Percentiles rank a stretch among this genome's conserved stretches.
Evolutionary conservation across 2,888 invertebrate species (phyloP).

Genomic region (Dugesia japonica): DNA sequence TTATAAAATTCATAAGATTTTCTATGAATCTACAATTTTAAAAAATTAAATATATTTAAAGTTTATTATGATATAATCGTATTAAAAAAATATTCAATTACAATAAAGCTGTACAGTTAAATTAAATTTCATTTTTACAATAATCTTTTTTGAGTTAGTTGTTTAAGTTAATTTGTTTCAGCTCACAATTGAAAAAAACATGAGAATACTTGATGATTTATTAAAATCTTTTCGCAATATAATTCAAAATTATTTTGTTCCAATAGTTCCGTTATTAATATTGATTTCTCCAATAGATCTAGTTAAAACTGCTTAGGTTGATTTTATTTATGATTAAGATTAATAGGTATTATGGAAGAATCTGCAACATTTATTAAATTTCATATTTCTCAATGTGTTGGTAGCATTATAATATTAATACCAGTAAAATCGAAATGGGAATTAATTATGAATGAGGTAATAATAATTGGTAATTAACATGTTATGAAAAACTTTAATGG

Average conservation of each 20-base stretch:
- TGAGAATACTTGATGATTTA: constrained; percentile 51
- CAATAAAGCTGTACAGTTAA: too few relatives aligned
- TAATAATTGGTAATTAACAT: too few relatives aligned
- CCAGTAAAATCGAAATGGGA: neutral
- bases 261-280: constrained; percentile 66
- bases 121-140: too few relatives aligned
- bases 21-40: too few relatives aligned
- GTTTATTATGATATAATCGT: too few relatives aligned
- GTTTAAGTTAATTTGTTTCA: too few relatives aligned
- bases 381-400: neutral
- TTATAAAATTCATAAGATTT: too few relatives aligned
- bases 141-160: too few relatives aligned
- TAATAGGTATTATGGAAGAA: constrained; percentile 66
- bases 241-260: constrained; percentile 54
- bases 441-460: neutral
- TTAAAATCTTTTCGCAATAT: constrained; percentile 70
- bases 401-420: neutral
- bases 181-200: neutral
- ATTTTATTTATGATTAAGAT: constrained; percentile 52
- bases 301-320: constrained; percentile 69
- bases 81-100: too few relatives aligned
- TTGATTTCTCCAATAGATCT: constrained; percentile 71
- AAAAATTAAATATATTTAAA: too few relatives aligned
- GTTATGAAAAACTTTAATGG: too few relatives aligned
- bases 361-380: constrained; percentile 45